These are phyloP conservation scores for Carterocephalus palaemon DNA, from an alignment of 2,888 invertebrate species.

Conservation along the genomic window DNA sequence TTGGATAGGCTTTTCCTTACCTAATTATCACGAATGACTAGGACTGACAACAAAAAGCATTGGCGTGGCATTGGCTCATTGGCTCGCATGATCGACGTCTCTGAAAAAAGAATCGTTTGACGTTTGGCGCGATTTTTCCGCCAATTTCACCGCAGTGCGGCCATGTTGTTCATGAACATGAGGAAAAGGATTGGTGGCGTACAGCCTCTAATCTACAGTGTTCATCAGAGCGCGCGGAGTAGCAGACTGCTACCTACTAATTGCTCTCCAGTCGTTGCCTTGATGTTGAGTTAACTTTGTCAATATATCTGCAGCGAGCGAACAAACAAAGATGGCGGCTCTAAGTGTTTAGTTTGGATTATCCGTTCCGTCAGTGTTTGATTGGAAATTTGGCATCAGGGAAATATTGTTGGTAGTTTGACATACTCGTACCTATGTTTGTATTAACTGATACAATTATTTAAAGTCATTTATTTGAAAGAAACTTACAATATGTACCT, in stretches of 20 bases:
- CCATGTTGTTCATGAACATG: constrained; percentile 9
- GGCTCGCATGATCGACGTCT: background rate
- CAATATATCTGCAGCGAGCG: constrained; percentile 12
- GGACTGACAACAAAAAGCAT: background rate
- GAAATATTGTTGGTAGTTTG: background rate
- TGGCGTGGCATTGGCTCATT: too few relatives aligned
- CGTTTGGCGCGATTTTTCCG: constrained; percentile 21
- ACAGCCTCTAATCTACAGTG: constrained; percentile 30
- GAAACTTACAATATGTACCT: too few relatives aligned
- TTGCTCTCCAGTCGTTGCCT: constrained; percentile 17
- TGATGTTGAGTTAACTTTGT: constrained; percentile 18
- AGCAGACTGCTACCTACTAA: constrained; percentile 17
- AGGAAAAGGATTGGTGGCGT: constrained; percentile 25
- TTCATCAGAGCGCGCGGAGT: constrained; percentile 12
- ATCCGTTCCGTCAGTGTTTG: constrained; percentile 2
- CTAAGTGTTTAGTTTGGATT: background rate
- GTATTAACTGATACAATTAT: too few relatives aligned
- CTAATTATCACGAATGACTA: background rate
- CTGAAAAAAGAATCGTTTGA: constrained; percentile 11
- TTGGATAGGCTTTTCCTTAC: background rate
- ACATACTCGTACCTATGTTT: too few relatives aligned
- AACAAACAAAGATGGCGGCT: constrained; percentile 15
- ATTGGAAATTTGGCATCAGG: constrained; percentile 5
- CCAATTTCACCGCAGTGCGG: constrained; percentile 19
- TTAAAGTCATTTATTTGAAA: too few relatives aligned